Base-by-base conservation (phyloP, 1,140 invertebrate genomes). In the Halictus rubicundus region DNA sequence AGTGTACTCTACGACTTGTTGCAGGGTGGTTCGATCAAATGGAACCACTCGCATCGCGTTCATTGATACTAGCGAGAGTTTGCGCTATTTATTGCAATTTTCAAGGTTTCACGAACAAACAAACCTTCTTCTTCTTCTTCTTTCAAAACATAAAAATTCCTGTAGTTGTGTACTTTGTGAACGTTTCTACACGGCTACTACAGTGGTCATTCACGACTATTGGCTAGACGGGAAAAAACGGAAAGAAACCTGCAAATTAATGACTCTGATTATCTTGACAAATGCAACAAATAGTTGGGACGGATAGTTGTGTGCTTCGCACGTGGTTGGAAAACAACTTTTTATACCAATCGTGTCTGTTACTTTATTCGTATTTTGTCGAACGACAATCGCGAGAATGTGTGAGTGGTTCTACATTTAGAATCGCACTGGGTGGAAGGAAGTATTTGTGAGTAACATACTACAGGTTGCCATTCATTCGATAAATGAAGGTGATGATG, bases 401-500 rank as follows among this genome's bases (percentile, higher is more conserved):
- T 23, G 42, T 79, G 78, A 66, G 52, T 59, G 63, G 32, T 79
- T 78, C 70, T 32, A 79, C 37, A 21, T n/a, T 60, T 14, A 27
- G 54, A 49, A 79, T 79, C 69, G 46, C 57, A 70, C 7, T 25
- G 68, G 49, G 37, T 64, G 68, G 27, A 75, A 65, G 68, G 27
- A 75, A 65, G 32, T 23, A 68, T 80, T 76, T 63, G 65, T 54
- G 72, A 63, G 52, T 79, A 68, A 80, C 25, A 57, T 23, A 75
- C 61, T 66, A 66, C 64, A 80, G 57, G 16, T 54, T 75, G 25
- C 64, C 72, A 27, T 49, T 59, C 72, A 68, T 76, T 68, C 37
- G 32, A 76, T 76, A 65, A 54, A 69, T 76, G 78, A 80, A 80
- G 57, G 65, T 78, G 81, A 37, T 60, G 54, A 60, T 61, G 59